A percentile compares a stretch with the other conserved stretches of the same genome.
Evolutionary conservation across 2,888 invertebrate species (phyloP).

Genomic region (Tetragnatha montana): DNA sequence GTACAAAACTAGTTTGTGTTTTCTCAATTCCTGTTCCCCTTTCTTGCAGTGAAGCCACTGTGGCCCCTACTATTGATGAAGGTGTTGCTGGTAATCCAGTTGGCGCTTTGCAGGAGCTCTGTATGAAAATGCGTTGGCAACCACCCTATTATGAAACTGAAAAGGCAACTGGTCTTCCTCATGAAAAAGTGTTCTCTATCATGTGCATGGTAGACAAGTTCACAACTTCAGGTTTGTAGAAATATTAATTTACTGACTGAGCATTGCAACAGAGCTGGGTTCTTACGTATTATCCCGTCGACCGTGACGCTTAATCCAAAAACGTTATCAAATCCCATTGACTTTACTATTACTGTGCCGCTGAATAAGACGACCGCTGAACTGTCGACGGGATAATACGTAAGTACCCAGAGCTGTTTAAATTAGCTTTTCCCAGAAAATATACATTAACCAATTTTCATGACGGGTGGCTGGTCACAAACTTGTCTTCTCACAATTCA

Average conservation of each 20-base stretch:
- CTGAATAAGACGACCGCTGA: no score
- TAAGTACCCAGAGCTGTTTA: no score
- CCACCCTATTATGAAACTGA: constrained; percentile 92
- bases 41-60: constrained; percentile 51
- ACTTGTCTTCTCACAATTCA: background rate
- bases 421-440: no score
- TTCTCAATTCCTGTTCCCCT: background rate
- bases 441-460: background rate
- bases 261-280: no score
- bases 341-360: no score
- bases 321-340: no score
- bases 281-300: no score
- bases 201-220: constrained; percentile 91
- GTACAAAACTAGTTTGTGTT: no score
- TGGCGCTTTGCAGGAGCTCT: constrained; percentile 93
- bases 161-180: constrained; percentile 90
- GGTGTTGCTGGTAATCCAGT: constrained; percentile 90
- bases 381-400: no score
- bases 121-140: constrained; percentile 96
- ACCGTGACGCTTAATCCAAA: no score
- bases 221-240: constrained; percentile 80
- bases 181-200: constrained; percentile 95
- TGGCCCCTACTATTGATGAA: constrained; percentile 79
- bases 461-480: background rate
- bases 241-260: no score